Evolutionary conservation across 1,140 invertebrate species (phyloP).

Genomic region (Acyrthosiphon pisum): DNA sequence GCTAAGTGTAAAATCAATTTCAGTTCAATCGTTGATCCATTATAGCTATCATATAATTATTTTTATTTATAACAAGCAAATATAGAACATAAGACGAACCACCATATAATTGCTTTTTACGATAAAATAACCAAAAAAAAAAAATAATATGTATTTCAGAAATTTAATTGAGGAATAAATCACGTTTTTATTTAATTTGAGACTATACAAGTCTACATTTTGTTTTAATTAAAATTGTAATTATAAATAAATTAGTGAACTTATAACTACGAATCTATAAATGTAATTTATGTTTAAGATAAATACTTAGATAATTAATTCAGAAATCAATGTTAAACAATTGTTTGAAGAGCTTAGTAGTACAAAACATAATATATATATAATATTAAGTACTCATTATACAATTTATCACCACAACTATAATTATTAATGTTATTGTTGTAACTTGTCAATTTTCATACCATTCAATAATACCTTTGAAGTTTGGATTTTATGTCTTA

Average conservation of each 20-base stretch:
- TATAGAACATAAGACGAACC: not conserved
- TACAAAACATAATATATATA: not conserved
- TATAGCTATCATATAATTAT: not conserved
- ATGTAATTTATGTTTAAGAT: not conserved
- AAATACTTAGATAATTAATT: not conserved
- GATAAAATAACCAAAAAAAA: not conserved
- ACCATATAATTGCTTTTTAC: not conserved
- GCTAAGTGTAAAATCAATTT: not conserved
- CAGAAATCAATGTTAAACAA: not conserved
- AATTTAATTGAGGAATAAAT: not conserved
- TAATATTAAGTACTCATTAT: not conserved
- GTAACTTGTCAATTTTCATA: not conserved
- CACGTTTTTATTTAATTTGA: not conserved
- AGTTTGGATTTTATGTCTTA: too few species aligned
- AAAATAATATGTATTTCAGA: not conserved
- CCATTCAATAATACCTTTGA: not conserved
- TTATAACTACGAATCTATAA: not conserved
- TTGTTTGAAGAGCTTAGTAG: not conserved
- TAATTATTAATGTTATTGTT: not conserved
- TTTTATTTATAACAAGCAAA: not conserved
- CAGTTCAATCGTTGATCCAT: not conserved
- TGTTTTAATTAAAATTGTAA: not conserved
- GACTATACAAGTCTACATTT: not conserved
- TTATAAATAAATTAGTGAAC: not conserved
- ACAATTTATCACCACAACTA: not conserved